Evolutionary conservation across 2,113 vertebrate species (phyloP).

Genomic region (Pedetes capensis): DNA sequence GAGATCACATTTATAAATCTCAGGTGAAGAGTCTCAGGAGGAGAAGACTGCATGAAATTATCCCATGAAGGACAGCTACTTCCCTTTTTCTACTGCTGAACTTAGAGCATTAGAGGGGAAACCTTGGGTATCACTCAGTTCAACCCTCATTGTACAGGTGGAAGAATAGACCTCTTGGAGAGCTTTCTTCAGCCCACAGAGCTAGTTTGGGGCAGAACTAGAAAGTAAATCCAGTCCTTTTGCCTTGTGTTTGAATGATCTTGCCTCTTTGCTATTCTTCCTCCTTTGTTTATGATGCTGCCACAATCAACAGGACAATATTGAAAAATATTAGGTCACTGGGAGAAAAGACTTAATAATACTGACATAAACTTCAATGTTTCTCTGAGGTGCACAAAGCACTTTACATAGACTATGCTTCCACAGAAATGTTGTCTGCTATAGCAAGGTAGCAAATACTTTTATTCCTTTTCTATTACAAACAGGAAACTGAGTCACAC

Average conservation of each 20-base stretch:
- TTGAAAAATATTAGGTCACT: conserved; percentile 53
- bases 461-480: conserved; percentile 1
- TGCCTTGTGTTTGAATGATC: background rate
- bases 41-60: background rate
- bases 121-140: background rate
- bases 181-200: background rate
- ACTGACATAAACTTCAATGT: conserved; percentile 67
- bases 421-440: conserved; percentile 27
- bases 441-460: background rate
- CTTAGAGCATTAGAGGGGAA: background rate
- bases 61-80: background rate
- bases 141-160: background rate
- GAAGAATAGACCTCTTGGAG: background rate
- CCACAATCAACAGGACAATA: conserved; percentile 62
- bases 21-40: background rate
- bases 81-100: background rate
- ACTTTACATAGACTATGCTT: conserved; percentile 59
- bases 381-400: conserved; percentile 30
- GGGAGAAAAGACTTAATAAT: conserved; percentile 56
- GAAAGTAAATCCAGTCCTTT: background rate
- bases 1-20: background rate
- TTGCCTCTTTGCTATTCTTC: background rate
- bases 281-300: conserved; percentile 45
- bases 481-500: conserved; percentile 63
- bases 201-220: background rate